Conservation (phyloP, 2,888 invertebrate genomes). For the Mamestra brassicae region DNA sequence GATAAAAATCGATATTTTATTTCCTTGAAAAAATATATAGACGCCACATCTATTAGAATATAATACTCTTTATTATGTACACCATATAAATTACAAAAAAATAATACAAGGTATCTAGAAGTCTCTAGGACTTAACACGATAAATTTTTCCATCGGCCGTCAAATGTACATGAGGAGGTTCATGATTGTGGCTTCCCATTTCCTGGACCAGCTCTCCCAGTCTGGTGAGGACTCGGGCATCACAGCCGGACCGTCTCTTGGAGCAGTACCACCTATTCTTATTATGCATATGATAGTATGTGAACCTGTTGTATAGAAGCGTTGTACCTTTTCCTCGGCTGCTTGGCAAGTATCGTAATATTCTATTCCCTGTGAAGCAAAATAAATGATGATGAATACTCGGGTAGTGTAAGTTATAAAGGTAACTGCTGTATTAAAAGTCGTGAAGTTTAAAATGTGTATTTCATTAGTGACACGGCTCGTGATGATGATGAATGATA, state of each 20-base stretch:
- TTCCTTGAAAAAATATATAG: not conserved
- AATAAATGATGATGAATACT: conserved; percentile 9
- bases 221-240: conserved; percentile 65
- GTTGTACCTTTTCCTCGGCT: conserved; percentile 47
- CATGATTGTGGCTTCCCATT: conserved; percentile 46
- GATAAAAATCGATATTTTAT: too few species aligned
- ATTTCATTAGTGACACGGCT: too few species aligned
- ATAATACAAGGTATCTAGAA: too few species aligned
- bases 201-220: conserved; percentile 41
- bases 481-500: too few species aligned
- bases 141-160: conserved; percentile 20
- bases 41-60: not conserved
- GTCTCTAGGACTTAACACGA: conserved; percentile 5
- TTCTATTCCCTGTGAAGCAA: conserved; percentile 31
- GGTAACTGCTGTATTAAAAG: too few species aligned
- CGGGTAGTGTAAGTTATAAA: too few species aligned
- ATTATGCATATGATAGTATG: conserved; percentile 69
- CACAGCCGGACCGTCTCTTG: conserved; percentile 70
- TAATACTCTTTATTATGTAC: too few species aligned
- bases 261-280: conserved; percentile 77
- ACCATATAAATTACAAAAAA: too few species aligned
- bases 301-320: conserved; percentile 60
- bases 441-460: too few species aligned
- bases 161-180: conserved; percentile 32
- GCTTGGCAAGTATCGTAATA: conserved; percentile 53